phyloP scores from a whole-genome alignment of 2,888 invertebrate genomes.

The Lasioglossum zephyrum region DNA sequence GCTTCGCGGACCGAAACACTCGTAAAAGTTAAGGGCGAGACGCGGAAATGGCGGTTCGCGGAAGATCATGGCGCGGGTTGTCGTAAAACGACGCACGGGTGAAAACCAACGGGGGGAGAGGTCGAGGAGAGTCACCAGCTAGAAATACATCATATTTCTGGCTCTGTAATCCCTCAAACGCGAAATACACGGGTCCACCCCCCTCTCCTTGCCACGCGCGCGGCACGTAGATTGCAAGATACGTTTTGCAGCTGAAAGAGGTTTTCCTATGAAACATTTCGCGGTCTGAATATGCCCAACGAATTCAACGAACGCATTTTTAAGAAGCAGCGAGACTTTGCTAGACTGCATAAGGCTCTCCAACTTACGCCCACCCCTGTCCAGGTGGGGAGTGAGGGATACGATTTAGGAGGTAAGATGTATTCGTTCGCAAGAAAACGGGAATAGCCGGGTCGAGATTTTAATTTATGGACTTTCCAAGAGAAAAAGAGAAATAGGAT shows the following conservation, averaged over 20 bases:
- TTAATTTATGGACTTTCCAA: conserved; percentile 16
- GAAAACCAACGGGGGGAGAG: neutral
- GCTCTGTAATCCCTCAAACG: conserved; percentile 21
- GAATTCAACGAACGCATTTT: conserved; percentile 1
- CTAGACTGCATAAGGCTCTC: neutral
- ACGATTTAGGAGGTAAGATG: conserved; percentile 8
- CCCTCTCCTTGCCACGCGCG: neutral
- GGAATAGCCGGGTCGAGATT: conserved; percentile 10
- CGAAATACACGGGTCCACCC: neutral
- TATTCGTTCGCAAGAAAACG: conserved; percentile 8
- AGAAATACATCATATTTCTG: conserved; percentile 19
- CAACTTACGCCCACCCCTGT: no score
- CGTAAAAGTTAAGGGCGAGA: conserved; percentile 26
- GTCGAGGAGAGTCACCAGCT: neutral
- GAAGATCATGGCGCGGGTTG: conserved; percentile 19
- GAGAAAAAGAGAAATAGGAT: neutral
- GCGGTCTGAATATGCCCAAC: neutral
- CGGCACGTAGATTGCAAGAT: neutral
- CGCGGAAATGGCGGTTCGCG: conserved; percentile 18
- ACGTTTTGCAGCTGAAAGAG: conserved; percentile 4
- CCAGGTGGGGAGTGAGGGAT: neutral
- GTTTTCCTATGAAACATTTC: conserved; percentile 21
- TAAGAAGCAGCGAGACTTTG: neutral
- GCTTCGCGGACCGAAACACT: conserved; percentile 3
- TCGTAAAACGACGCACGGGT: conserved; percentile 9